Evolutionary conservation across 2,888 invertebrate genomes (phyloP).

Genomic region (Polymixis lichenea): DNA sequence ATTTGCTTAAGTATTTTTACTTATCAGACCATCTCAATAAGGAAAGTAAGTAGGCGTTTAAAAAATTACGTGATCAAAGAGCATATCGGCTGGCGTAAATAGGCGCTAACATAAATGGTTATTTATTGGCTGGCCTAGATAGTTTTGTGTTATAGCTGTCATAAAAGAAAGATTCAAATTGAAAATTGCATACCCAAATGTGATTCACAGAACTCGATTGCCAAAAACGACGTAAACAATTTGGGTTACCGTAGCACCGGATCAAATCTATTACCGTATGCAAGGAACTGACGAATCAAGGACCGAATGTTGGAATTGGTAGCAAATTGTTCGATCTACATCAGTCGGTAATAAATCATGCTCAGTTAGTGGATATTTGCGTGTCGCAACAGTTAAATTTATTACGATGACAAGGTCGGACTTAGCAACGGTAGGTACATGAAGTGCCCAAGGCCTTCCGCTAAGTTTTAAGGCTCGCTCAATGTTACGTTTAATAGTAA

Average conservation of each 20-base stretch:
- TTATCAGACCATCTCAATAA: conserved; percentile 55
- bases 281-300: conserved; percentile 62
- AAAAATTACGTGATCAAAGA: conserved; percentile 47
- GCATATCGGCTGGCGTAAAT: conserved; percentile 27
- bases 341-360: conserved; percentile 79
- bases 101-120: conserved; percentile 25
- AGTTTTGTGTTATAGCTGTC: conserved; percentile 14
- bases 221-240: conserved; percentile 79
- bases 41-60: conserved; percentile 32
- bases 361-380: conserved; percentile 86
- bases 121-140: conserved; percentile 25
- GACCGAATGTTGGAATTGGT: conserved; percentile 57
- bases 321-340: conserved; percentile 76
- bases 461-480: conserved; percentile 55
- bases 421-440: conserved; percentile 65
- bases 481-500: conserved; percentile 43
- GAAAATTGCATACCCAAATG: conserved; percentile 47
- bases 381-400: conserved; percentile 85
- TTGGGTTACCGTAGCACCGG: conserved; percentile 64
- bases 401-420: conserved; percentile 82
- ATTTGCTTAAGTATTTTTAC: conserved; percentile 67
- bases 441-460: conserved; percentile 59
- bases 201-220: conserved; percentile 76
- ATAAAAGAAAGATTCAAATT: conserved; percentile 63
- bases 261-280: conserved; percentile 71